Base-by-base conservation (phyloP, 2,113 vertebrate genomes). In the Theristicus caerulescens region DNA sequence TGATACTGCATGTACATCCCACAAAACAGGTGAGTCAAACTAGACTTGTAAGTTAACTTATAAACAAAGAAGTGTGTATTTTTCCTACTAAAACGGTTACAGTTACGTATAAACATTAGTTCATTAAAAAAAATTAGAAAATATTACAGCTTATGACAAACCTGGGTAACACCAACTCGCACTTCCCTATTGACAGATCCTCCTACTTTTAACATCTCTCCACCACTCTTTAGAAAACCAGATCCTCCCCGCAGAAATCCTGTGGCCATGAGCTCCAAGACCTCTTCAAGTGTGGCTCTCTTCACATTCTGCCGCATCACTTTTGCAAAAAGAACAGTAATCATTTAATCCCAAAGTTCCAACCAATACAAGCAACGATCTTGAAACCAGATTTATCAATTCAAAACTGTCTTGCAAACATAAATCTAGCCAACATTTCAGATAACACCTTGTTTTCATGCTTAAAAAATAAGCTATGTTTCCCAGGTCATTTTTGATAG, bases 221-320 rank as follows among this genome's bases (percentile, higher is more conserved):
- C 99, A 55, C 99, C 99, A 7, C 99, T 99, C 97, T 99, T 99
- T 24, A 99, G 97, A 97, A 99, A 99, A 92, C 99, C 99, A 46
- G 99, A 99, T 20, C 99, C 99, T 32, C 99, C 99, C 14, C 99
- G 99, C 58, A 99, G 97, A 97, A 99, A 99, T 70, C 99, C 99
- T 1, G 99, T 99, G 92, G 99, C 98, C 99, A 99, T 99, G 51
- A 99, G 98, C 96, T 99, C 99, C 93, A 99, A 98, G 81, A 99
- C 99, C 90, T 99, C 99, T 72, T 99, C 99, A 72, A 99, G 98
- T 0, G 99, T 99, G 38, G 99, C 99, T 88, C 99, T 98, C 94
- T 99, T 99, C 95, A 99, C 99, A 20, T 99, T 99, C 98, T 99
- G 99, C 31, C 99, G 99, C 99, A 99, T 99, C 84, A 99, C 99